phyloP scores from a whole-genome alignment of 1,140 invertebrate genomes.

The Ladona fulva region DNA sequence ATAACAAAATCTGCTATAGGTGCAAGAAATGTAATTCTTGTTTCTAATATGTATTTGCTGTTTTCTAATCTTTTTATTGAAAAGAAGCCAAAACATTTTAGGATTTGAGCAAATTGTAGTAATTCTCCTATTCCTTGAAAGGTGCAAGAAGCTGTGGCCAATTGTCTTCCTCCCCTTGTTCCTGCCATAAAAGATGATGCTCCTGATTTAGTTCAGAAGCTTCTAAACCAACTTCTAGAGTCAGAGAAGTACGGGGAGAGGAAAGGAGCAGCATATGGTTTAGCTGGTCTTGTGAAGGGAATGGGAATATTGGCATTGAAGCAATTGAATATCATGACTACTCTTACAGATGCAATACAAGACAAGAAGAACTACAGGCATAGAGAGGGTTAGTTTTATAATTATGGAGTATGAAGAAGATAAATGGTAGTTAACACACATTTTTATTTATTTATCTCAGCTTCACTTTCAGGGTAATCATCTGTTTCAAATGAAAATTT shows the following conservation, averaged over 20 bases:
- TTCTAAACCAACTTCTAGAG: conserved; percentile 80
- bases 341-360: conserved; percentile 87
- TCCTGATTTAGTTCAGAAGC: conserved; percentile 73
- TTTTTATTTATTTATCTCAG: too few relatives aligned
- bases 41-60: too few relatives aligned
- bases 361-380: conserved; percentile 93
- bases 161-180: conserved; percentile 89
- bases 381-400: conserved; percentile 61
- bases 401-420: background rate
- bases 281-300: conserved; percentile 87
- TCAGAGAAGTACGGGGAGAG: conserved; percentile 96
- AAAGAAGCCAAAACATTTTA: conserved; percentile 15
- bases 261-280: conserved; percentile 81
- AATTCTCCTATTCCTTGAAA: conserved; percentile 32
- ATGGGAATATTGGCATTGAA: conserved; percentile 93
- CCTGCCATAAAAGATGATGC: conserved; percentile 86
- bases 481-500: too few relatives aligned
- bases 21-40: too few relatives aligned
- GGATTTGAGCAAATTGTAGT: background rate
- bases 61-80: too few relatives aligned
- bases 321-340: conserved; percentile 92
- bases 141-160: conserved; percentile 96
- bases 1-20: too few relatives aligned
- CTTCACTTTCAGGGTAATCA: too few relatives aligned
- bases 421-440: too few relatives aligned